Evolutionary conservation across 2,797 vertebrate species (phyloP), one percentile per base, ranked within the genome.

Genomic region (Tolypeutes matacus): DNA sequence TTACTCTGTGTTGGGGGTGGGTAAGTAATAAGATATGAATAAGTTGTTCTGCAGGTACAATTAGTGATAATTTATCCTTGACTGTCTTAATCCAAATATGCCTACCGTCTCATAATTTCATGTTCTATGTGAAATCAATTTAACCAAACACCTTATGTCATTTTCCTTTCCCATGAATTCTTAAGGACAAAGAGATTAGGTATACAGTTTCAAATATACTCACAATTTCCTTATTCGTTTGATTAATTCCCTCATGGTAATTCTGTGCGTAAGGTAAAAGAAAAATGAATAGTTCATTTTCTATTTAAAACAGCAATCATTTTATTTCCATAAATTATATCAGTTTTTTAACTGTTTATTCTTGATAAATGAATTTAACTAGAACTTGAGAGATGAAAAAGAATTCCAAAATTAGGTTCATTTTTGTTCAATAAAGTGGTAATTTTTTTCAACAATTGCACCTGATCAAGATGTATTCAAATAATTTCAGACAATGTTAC

Each of bases 371-470:
- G n/a, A 62, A 20, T 76, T 81, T 93, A 93, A 81, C 25, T 82
- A 67, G 27, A 86, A 56, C 23, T 9, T 73, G 9, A 81, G 20
- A 77, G 31, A 46, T 53, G 4, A 34, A 87, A 84, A 93, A 78
- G 0, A 76, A 46, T 78, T 82, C 14, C 10, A 91, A 96, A 94
- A 76, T 94, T 96, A 85, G 34, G 56, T 82, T 82, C 27, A 87
- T 36, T 95, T 13, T 87, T 23, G 76, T 92, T 96, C 9, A 80
- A 78, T 64, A 85, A 80, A 73, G 4, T 80, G 21, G 85, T 11
- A 65, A 31, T 69, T 86, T 93, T 51, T 9, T 86, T 78, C 4
- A 39, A 39, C 36, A 89, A 62, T 3, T 83, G 10, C 31, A 39
- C 29, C 23, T 81, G 31, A 77, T 80, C 56, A 77, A 91, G 18